Percentiles rank a stretch among this genome's conserved stretches.
Conservation (phyloP, 2,797 vertebrate species). For the Hydrophis major region DNA sequence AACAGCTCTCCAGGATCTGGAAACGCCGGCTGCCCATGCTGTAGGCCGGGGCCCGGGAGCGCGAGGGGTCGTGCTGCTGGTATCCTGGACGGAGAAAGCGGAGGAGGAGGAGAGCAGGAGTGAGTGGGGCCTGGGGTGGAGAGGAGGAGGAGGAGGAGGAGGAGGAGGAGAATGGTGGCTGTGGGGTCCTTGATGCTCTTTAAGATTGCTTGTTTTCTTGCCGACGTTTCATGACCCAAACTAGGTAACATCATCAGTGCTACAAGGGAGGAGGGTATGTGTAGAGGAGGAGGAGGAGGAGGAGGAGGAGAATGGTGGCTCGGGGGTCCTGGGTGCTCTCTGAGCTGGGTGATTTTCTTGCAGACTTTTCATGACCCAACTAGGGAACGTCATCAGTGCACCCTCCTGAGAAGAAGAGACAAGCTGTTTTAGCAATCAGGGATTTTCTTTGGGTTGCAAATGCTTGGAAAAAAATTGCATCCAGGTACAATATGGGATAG, state of each 20-base stretch:
- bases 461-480: background rate
- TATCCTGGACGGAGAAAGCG: slow-evolving; percentile 45
- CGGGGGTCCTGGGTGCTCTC: no score
- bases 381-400: background rate
- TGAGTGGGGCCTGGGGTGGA: background rate
- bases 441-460: background rate
- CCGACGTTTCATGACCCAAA: no score
- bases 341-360: no score
- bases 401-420: background rate
- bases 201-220: no score
- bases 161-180: background rate
- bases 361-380: no score
- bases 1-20: slow-evolving; percentile 35
- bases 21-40: slow-evolving; percentile 77
- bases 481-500: background rate
- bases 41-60: slow-evolving; percentile 78
- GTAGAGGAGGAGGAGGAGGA: no score
- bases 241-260: no score
- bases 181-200: no score
- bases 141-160: background rate
- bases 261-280: no score
- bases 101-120: fast-evolving
- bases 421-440: background rate
- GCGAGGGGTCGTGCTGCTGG: slow-evolving; percentile 77
- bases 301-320: no score